A percentile compares a stretch with the other conserved stretches of the same genome.
Conservation (phyloP, 1,140 invertebrate genomes). For the Trachelipus rathkii region DNA sequence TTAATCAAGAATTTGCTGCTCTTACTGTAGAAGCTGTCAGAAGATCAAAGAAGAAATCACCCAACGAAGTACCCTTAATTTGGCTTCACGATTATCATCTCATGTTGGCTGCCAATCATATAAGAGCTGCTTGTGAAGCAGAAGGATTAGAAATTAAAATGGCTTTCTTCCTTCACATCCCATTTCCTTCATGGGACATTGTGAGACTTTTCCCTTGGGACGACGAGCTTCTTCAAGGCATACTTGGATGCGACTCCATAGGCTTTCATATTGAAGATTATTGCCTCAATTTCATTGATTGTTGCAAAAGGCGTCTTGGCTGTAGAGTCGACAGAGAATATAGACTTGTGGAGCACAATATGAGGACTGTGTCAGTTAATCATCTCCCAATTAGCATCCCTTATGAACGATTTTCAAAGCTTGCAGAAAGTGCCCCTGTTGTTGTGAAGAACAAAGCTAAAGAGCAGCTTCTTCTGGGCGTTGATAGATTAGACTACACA, state of each 20-base stretch:
- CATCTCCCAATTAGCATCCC: constrained; percentile 80
- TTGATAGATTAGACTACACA: constrained; percentile 85
- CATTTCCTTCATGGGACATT: constrained; percentile 88
- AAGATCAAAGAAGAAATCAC: constrained; percentile 53
- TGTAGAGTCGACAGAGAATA: constrained; percentile 82
- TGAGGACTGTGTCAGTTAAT: constrained; percentile 72
- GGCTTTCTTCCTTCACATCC: constrained; percentile 87
- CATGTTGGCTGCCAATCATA: constrained; percentile 82
- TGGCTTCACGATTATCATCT: constrained; percentile 92
- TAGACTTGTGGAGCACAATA: constrained; percentile 78
- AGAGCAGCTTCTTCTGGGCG: constrained; percentile 77
- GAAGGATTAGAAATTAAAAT: constrained; percentile 71
- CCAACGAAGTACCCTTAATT: constrained; percentile 65
- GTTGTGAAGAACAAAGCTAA: constrained; percentile 54
- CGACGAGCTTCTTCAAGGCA: constrained; percentile 82
- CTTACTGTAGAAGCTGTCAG: constrained; percentile 67
- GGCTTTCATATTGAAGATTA: constrained; percentile 89
- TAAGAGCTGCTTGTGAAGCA: constrained; percentile 71
- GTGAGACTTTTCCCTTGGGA: constrained; percentile 84
- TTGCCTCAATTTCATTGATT: constrained; percentile 86
- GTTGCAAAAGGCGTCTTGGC: constrained; percentile 78
- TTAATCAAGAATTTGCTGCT: constrained; percentile 76
- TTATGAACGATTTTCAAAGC: constrained; percentile 75
- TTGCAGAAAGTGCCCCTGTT: constrained; percentile 71
- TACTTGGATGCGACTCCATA: constrained; percentile 75